Percentiles rank a stretch among this genome's conserved stretches.
Evolutionary conservation across 2,888 invertebrate genomes (phyloP).

Genomic region (Onthophagus sagittarius): DNA sequence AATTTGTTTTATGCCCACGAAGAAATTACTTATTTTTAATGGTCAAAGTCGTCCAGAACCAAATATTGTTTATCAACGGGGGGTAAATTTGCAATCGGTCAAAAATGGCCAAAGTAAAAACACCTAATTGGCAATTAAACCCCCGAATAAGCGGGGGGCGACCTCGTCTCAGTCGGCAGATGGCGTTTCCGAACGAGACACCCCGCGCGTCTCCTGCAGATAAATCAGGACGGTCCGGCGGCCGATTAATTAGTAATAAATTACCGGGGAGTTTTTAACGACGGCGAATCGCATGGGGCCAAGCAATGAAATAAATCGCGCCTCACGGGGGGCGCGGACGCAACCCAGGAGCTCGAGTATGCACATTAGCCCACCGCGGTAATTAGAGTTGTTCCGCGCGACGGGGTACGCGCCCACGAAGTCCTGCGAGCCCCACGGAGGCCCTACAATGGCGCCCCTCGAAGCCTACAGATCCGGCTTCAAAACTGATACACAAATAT

Average conservation of each 20-base stretch:
- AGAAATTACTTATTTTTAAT: neutral
- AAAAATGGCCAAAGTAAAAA: slow-evolving; percentile 6
- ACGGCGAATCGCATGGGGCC: slow-evolving; percentile 37
- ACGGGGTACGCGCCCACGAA: slow-evolving; percentile 33
- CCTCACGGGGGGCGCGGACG: slow-evolving; percentile 29
- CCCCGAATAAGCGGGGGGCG: slow-evolving; percentile 1
- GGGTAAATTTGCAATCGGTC: neutral
- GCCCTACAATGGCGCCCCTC: neutral
- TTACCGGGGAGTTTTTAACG: slow-evolving; percentile 34
- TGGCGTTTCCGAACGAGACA: neutral
- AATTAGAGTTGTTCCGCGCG: slow-evolving; percentile 34
- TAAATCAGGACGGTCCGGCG: slow-evolving; percentile 15
- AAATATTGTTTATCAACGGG: neutral
- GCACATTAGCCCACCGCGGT: slow-evolving; percentile 35
- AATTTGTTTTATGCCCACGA: neutral
- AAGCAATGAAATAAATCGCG: slow-evolving; percentile 39
- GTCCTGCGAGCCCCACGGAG: neutral
- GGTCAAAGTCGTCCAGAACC: neutral
- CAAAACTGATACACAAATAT: neutral
- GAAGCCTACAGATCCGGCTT: neutral
- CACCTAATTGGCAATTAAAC: neutral
- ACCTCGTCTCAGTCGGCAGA: neutral
- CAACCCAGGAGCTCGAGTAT: slow-evolving; percentile 33
- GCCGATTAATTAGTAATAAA: slow-evolving; percentile 42
- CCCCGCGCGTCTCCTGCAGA: neutral